These are phyloP conservation scores for Euborellia annulipes DNA, from an alignment of 1,140 invertebrate species.

Conservation along the genomic window DNA sequence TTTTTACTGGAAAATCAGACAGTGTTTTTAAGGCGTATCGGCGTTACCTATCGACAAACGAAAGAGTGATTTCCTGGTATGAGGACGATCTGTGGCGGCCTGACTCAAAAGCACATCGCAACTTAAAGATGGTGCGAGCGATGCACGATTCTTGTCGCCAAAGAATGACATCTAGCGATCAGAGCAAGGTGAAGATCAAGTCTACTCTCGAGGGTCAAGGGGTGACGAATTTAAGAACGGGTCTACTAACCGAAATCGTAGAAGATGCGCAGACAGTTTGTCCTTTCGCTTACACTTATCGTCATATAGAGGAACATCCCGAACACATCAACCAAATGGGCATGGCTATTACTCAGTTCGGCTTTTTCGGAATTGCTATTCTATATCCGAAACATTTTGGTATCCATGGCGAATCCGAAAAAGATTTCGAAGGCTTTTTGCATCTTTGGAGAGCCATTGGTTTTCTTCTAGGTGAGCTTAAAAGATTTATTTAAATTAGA, in stretches of 20 bases:
- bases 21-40: constrained; percentile 18
- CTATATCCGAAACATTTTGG: constrained; percentile 4
- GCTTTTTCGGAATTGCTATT: constrained; percentile 7
- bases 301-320: neutral
- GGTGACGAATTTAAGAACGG: neutral
- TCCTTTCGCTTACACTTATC: neutral
- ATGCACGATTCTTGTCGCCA: constrained; percentile 22
- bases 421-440: neutral
- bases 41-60: constrained; percentile 26
- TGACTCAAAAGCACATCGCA: constrained; percentile 17
- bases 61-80: constrained; percentile 26
- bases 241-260: neutral
- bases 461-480: neutral
- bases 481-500: too few species aligned
- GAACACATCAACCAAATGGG: constrained; percentile 9
- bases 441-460: neutral
- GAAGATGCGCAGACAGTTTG: neutral
- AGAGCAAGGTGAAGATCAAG: neutral
- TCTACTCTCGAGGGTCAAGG: constrained; percentile 1
- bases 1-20: constrained; percentile 15
- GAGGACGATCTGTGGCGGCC: constrained; percentile 21
- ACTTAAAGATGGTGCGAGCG: constrained; percentile 21
- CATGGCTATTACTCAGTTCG: constrained; percentile 10
- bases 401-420: neutral
- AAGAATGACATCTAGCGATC: neutral